Evolutionary conservation across 2,888 invertebrate species (phyloP).

Genomic region (Gastracanthus pulcherrimus): DNA sequence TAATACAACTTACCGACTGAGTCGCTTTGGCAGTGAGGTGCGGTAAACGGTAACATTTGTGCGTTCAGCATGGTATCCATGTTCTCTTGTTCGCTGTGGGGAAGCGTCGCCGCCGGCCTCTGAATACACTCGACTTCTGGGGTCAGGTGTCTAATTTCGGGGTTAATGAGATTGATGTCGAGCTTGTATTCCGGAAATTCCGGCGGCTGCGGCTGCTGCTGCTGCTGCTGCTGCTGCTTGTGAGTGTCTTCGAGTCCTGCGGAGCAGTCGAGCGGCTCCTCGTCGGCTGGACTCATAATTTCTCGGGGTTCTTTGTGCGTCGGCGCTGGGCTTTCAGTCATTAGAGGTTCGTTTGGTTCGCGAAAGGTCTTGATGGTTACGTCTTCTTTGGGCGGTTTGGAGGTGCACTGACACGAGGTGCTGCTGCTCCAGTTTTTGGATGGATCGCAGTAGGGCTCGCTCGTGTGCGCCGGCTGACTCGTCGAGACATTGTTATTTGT

Average conservation of each 20-base stretch:
- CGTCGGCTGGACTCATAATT: conserved; percentile 1
- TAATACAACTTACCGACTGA: conserved; percentile 47
- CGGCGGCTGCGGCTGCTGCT: neutral
- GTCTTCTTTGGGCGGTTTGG: conserved; percentile 34
- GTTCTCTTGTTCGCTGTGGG: conserved; percentile 48
- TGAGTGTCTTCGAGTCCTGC: conserved; percentile 37
- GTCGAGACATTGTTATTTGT: conserved; percentile 27
- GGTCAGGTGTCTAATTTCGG: conserved; percentile 45
- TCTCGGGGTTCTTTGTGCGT: neutral
- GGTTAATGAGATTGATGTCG: conserved; percentile 6
- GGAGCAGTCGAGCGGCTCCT: conserved; percentile 52
- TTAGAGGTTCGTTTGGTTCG: conserved; percentile 18
- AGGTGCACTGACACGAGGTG: conserved; percentile 36
- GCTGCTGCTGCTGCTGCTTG: neutral
- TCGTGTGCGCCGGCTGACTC: neutral
- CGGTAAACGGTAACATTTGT: conserved; percentile 34
- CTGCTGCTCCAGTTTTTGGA: conserved; percentile 32
- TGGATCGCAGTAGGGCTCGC: conserved; percentile 38
- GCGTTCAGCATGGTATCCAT: conserved; percentile 47
- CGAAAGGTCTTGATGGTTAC: conserved; percentile 29
- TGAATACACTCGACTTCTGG: conserved; percentile 53
- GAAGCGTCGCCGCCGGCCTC: conserved; percentile 9
- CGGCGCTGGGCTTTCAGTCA: neutral
- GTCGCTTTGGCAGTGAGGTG: conserved; percentile 44
- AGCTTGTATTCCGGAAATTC: conserved; percentile 43